These are phyloP conservation scores for Scelioninae gen. 1 DNA, from an alignment of 2,888 invertebrate species.

Conservation along the genomic window DNA sequence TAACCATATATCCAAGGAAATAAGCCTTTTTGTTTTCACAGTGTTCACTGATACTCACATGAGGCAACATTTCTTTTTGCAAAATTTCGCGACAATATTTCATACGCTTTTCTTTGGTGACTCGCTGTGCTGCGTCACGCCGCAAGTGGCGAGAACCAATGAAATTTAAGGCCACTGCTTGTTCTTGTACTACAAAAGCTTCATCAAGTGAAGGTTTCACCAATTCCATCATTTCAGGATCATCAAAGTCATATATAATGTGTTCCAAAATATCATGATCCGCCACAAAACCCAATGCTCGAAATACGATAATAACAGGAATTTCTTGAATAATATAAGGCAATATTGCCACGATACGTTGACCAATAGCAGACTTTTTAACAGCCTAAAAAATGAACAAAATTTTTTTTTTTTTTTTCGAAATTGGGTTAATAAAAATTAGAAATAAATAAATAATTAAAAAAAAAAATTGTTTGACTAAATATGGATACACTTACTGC, in stretches of 20 bases:
- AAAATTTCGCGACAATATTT: constrained; percentile 99
- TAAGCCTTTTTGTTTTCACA: constrained; percentile 99
- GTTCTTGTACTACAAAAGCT: constrained; percentile 99
- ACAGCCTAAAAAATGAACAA: constrained; percentile 89
- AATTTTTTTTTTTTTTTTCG: too few species aligned
- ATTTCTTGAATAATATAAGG: constrained; percentile 99
- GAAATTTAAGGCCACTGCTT: constrained; percentile 99
- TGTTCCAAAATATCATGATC: constrained; percentile 99
- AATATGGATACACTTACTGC: constrained; percentile 83
- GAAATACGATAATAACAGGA: constrained; percentile 99
- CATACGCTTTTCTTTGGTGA: constrained; percentile 99
- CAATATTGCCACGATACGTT: constrained; percentile 98
- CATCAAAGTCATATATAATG: constrained; percentile 99
- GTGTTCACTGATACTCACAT: constrained; percentile 99
- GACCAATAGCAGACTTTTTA: constrained; percentile 99
- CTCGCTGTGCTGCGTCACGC: constrained; percentile 89
- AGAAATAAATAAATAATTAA: background rate
- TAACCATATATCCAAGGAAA: constrained; percentile 99
- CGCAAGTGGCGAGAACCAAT: constrained; percentile 98
- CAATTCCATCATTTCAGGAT: constrained; percentile 99
- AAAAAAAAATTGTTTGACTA: constrained; percentile 7
- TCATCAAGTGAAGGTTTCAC: constrained; percentile 99
- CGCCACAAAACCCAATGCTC: constrained; percentile 99
- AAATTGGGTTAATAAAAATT: too few species aligned
- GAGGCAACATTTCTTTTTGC: constrained; percentile 99